Base-by-base conservation (phyloP, 2,888 invertebrate species). In the Chorisops tibialis region DNA sequence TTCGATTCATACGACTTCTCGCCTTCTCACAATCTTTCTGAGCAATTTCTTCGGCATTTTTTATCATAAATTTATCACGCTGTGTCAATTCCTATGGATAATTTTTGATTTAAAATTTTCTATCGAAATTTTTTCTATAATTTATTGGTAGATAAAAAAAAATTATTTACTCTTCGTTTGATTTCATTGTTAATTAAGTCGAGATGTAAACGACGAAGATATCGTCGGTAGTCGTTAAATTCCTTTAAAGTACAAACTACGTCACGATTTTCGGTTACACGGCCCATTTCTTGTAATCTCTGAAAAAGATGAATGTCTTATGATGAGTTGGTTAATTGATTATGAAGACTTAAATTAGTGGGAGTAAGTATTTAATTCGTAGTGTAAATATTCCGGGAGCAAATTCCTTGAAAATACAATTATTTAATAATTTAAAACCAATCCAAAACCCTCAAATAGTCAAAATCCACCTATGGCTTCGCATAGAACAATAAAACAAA, bases 191-290 rank as follows among this genome's bases (percentile, higher is more conserved):
- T 79, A 62, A 85, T 80, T 59, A 79, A 75, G 61, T 82, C 82
- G 73, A 83, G 79, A 65, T 82, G 82, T 16, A 80, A 79, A 63
- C 82, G 81, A 66, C 83, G 82, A 58, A 86, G 72, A 67, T 83
- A 83, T 66, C 82, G 81, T 59, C 86, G 81, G 75, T 85, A 85
- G 65, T 82, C 80, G 70, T 86, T 87, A 71, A 86, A 86, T 68
- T 86, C 85, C 65, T 82, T 82, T 16, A 86, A 72, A 1, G 83
- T 81, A 70, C 87, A 87, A 1, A 85, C 81, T 0, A 86, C 85
- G 58, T 85, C 79, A 1, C 83, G 83, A 19, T 83, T 79, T 14
- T 79, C 75, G 0, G 85, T 85, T 65, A 85, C 81, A 68, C 80
- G 82, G 1, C 85, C 84, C 4, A 83, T 80, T 11, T 74, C 64